These are phyloP conservation scores for Dolomedes plantarius DNA, from an alignment of 2,888 invertebrate genomes.

Conservation along the genomic window DNA sequence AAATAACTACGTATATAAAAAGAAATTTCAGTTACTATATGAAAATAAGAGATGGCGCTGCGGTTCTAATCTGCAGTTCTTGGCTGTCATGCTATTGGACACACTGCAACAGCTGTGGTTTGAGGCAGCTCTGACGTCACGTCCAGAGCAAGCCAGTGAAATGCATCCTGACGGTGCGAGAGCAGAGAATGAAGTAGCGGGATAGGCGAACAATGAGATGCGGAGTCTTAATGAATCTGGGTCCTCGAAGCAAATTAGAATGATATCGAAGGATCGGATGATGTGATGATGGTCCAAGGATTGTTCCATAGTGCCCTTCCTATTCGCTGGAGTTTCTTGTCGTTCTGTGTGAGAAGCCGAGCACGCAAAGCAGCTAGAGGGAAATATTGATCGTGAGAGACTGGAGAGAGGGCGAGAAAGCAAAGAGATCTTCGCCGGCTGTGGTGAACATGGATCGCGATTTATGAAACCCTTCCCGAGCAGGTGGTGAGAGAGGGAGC, in stretches of 20 bases:
- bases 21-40: no score
- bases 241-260: background rate
- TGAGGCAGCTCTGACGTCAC: slow-evolving; percentile 47
- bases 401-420: background rate
- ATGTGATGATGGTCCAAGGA: background rate
- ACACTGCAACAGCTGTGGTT: slow-evolving; percentile 50
- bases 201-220: slow-evolving; percentile 6
- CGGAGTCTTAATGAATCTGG: background rate
- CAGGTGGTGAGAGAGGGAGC: background rate
- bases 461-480: slow-evolving; percentile 2
- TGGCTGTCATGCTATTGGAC: slow-evolving; percentile 14
- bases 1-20: no score
- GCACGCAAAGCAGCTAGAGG: background rate
- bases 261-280: background rate
- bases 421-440: slow-evolving; percentile 4
- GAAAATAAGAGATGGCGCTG: background rate
- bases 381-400: background rate
- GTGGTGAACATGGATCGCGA: slow-evolving; percentile 45
- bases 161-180: background rate
- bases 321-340: background rate
- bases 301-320: background rate
- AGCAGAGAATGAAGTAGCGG: background rate
- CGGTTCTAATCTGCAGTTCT: background rate
- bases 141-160: background rate
- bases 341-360: background rate